phyloP scores from a whole-genome alignment of 2,888 invertebrate genomes.

The Orthosia gothica region DNA sequence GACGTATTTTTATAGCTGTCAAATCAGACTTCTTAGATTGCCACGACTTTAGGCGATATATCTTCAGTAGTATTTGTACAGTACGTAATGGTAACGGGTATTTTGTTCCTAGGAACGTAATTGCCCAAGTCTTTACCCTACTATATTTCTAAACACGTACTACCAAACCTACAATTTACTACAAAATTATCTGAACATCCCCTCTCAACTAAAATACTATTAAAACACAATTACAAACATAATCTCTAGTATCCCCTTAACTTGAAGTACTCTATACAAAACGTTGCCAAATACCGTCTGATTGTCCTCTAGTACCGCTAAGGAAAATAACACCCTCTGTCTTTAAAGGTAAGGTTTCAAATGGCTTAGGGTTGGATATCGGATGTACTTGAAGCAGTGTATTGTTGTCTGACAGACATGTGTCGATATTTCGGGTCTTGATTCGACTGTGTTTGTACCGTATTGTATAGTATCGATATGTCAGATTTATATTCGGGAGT shows the following conservation, averaged over 20 bases:
- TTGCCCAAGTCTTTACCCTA: neutral
- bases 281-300: constrained; percentile 66
- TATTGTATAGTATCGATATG: constrained; percentile 38
- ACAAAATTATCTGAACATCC: constrained; percentile 58
- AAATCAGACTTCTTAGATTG: too few relatives aligned
- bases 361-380: constrained; percentile 70
- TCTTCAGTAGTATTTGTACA: too few relatives aligned
- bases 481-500: constrained; percentile 41
- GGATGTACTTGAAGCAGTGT: constrained; percentile 80
- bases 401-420: constrained; percentile 85
- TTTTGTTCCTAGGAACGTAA: too few relatives aligned
- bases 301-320: constrained; percentile 29
- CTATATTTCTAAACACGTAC: neutral
- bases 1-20: too few relatives aligned
- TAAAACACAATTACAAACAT: constrained; percentile 87
- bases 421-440: constrained; percentile 84
- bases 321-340: constrained; percentile 68
- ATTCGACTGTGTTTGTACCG: constrained; percentile 63
- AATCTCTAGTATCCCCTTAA: constrained; percentile 86
- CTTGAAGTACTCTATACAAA: constrained; percentile 84
- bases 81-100: too few relatives aligned
- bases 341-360: constrained; percentile 54
- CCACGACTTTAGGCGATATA: too few relatives aligned
- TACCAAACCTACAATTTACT: constrained; percentile 51
- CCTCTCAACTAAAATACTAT: constrained; percentile 80